A percentile compares a stretch with the other conserved stretches of the same genome.
Conservation (phyloP, 2,113 vertebrate genomes). For the Falco punctatus region DNA sequence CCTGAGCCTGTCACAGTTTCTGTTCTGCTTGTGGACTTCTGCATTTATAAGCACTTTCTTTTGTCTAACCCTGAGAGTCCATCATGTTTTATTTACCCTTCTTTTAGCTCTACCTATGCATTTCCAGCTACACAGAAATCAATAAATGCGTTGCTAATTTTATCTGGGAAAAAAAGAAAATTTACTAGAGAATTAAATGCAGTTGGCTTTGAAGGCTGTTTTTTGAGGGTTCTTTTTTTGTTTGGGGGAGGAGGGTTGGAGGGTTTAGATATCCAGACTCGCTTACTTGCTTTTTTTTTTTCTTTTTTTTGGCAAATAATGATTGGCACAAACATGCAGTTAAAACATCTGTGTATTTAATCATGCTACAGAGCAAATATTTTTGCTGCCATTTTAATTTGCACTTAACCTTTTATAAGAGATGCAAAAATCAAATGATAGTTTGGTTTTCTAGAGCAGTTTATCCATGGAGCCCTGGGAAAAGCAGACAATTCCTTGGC, state of each 20-base stretch:
- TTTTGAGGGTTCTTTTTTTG: neutral
- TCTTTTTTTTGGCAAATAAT: neutral
- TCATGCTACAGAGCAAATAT: neutral
- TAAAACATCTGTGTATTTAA: neutral
- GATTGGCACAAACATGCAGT: neutral
- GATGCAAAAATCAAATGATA: neutral
- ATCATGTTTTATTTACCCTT: conserved; percentile 56
- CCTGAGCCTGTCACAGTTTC: neutral
- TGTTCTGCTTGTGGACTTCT: conserved; percentile 23
- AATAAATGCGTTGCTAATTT: neutral
- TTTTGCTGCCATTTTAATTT: neutral
- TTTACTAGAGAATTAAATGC: neutral
- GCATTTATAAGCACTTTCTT: conserved; percentile 52
- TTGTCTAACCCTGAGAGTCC: neutral
- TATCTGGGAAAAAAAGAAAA: neutral
- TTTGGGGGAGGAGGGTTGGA: neutral
- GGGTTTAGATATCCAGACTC: neutral
- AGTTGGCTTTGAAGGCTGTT: neutral
- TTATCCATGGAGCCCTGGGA: neutral
- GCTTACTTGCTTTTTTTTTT: neutral
- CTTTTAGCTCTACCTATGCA: conserved; percentile 20
- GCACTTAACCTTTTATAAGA: neutral
- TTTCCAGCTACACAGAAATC: conserved; percentile 23
- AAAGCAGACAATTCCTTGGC: neutral
- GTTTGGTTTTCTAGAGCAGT: neutral